phyloP scores from a whole-genome alignment of 2,888 invertebrate genomes.

The Noctua fimbriata region DNA sequence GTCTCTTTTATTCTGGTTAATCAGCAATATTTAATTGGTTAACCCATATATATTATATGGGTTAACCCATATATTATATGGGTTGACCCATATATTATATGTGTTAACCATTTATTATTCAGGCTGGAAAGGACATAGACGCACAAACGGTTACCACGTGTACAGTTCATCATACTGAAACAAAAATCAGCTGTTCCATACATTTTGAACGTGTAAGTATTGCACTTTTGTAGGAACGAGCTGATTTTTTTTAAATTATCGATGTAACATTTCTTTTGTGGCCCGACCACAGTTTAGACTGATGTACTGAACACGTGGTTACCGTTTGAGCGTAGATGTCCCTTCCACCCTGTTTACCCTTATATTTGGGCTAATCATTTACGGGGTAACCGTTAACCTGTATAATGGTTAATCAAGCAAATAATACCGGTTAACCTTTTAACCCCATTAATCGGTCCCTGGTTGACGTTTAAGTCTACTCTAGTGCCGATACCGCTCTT shows the following conservation, averaged over 20 bases:
- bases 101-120: not conserved
- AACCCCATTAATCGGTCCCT: not conserved
- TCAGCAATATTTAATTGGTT: not conserved
- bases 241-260: no score
- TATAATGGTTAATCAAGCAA: not conserved
- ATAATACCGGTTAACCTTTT: not conserved
- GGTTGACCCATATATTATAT: no score
- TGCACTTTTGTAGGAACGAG: not conserved
- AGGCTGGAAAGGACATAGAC: not conserved
- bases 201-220: not conserved
- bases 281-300: no score
- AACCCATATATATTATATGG: not conserved
- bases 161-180: not conserved
- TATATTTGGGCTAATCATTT: not conserved
- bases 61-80: no score
- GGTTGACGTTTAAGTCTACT: not conserved
- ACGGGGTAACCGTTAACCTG: not conserved
- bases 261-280: no score
- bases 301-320: not conserved
- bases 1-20: not conserved
- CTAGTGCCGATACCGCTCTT: slow-evolving; percentile 24
- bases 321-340: not conserved
- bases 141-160: not conserved
- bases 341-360: not conserved
- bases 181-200: not conserved